phyloP scores from a whole-genome alignment of 2,797 vertebrate genomes.

The Urocyon cinereoargenteus region DNA sequence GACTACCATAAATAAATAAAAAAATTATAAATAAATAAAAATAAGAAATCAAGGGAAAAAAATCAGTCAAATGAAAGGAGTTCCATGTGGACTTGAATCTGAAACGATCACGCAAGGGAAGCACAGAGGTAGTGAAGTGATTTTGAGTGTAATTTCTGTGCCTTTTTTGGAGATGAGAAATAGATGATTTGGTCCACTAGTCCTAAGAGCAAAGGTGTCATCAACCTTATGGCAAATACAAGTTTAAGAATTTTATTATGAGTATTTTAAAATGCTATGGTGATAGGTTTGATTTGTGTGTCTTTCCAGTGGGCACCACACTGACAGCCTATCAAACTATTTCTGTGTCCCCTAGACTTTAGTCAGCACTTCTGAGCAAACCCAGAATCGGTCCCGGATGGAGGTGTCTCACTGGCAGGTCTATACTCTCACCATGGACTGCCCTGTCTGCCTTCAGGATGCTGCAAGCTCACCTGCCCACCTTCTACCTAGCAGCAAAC shows the following conservation, averaged over 20 bases:
- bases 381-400: not conserved
- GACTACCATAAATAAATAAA: no score
- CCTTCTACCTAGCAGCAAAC: not conserved
- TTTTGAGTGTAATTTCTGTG: not conserved
- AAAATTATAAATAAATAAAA: no score
- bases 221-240: not conserved
- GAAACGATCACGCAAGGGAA: not conserved
- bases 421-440: not conserved
- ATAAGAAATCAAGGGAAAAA: constrained; percentile 1
- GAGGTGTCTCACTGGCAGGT: not conserved
- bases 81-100: not conserved
- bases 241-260: not conserved
- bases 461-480: not conserved
- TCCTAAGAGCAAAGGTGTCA: not conserved
- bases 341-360: not conserved
- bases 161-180: constrained; percentile 56
- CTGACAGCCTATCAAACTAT: not conserved
- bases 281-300: not conserved
- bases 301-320: not conserved
- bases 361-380: not conserved
- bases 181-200: not conserved
- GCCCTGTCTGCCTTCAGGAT: not conserved
- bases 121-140: not conserved
- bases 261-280: not conserved
- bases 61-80: not conserved